Base-by-base conservation (phyloP, 2,888 invertebrate genomes). In the Cryptophagus acutangulus region DNA sequence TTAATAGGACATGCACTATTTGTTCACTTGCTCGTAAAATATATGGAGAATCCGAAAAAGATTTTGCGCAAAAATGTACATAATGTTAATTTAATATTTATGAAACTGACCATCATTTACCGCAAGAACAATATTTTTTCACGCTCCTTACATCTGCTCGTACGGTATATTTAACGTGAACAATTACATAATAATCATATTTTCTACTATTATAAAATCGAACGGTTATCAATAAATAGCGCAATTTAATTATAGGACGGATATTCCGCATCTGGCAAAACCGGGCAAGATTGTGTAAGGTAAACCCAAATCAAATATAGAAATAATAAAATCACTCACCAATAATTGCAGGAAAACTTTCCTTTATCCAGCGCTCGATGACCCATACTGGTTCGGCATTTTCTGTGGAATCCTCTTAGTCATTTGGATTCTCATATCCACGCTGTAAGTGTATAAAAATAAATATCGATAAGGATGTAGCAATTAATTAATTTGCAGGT, bases 331-430 rank as follows among this genome's bases (percentile, higher is more conserved):
- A 39, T 26, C 28, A 17, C 31, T 35, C 43, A 33, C 36, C n/a
- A n/a, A n/a, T n/a, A n/a, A 45, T 63, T 61, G 31, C 46, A 69
- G 68, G 45, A 61, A 63, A 53, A 69, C 69, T 4, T 69, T 81
- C 65, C 64, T 81, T 55, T 74, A 76, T 58, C 74, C 78, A 48
- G 76, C 78, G 46, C 73, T 76, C 46, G 74, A 74, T 46, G 75
- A 78, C 54, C 77, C 79, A 3, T 75, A 75, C 62, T 81, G 80
- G 75, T 76, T 78, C 57, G 79, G 79, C 49, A 75, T 80, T 58
- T 78, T 77, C 69, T 72, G 76, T 33, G 76, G 76, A 49, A 70
- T 80, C 57, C 71, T 81, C 61, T 76, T 81, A 64, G 66, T 77
- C 57, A 71, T 79, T 58, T 82, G 81, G 81, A 73, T 78, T 57